These are phyloP conservation scores for Moxostoma hubbsi DNA, from an alignment of 2,797 vertebrate species.

Conservation along the genomic window DNA sequence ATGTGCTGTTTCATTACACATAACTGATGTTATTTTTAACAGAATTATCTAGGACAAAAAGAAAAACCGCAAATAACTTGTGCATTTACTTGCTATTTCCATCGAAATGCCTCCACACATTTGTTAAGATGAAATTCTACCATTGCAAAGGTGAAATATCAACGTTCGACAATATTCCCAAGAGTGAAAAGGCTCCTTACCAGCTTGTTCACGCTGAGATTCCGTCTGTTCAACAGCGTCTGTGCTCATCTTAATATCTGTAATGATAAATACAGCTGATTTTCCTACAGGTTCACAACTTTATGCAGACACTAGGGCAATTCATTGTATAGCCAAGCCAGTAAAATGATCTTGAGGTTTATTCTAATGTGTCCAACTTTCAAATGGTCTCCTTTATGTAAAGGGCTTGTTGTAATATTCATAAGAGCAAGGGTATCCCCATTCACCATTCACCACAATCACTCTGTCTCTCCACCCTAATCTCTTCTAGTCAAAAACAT, in stretches of 20 bases:
- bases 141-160: background rate
- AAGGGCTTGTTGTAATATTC: slow-evolving; percentile 84
- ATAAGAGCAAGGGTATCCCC: slow-evolving; percentile 76
- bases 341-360: slow-evolving; percentile 87
- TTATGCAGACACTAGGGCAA: slow-evolving; percentile 76
- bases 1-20: background rate
- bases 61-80: no score
- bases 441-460: slow-evolving; percentile 56
- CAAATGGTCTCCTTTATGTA: slow-evolving; percentile 79
- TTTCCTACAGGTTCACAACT: slow-evolving; percentile 89
- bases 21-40: background rate
- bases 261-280: slow-evolving; percentile 87
- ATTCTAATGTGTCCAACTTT: slow-evolving; percentile 88
- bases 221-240: slow-evolving; percentile 88
- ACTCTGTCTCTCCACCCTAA: slow-evolving; percentile 52
- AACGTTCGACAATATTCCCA: background rate
- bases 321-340: slow-evolving; percentile 76
- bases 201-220: slow-evolving; percentile 81
- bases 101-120: background rate
- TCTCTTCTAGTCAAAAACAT: slow-evolving; percentile 56
- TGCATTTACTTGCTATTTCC: background rate
- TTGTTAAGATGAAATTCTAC: background rate
- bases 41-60: no score
- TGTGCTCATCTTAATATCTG: slow-evolving; percentile 97
- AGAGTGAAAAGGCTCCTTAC: slow-evolving; percentile 76